Evolutionary conservation across 2,113 vertebrate genomes (phyloP), one percentile per base, ranked within the genome.

Genomic region (Astur gentilis): DNA sequence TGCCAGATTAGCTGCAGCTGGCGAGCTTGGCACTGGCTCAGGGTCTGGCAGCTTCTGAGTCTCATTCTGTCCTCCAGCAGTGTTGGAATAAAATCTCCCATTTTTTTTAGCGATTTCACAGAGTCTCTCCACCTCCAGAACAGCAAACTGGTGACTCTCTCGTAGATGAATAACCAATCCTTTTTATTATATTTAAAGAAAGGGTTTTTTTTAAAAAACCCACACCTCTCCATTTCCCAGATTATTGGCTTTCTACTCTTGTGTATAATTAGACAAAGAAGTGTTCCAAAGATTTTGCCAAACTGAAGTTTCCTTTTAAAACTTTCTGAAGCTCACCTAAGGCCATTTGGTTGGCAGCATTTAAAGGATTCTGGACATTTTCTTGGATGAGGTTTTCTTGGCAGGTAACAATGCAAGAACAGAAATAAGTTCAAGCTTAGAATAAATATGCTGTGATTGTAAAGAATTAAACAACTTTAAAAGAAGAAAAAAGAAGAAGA

Each of bases 351-450:
- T 76, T 97, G 95, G 92, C 78, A 92, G 52, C 42, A 57, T 29
- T 73, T 67, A 19, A 86, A 91, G 42, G 40, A 29, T 83, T 84
- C 60, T 69, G 52, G 34, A 90, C 76, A 5, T 91, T 85, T 91
- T 55, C 73, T 94, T 93, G 88, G 79, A 67, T 90, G 73, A 61
- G 52, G 10, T 82, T 92, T 92, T 80, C 71, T 90, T 95, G 91
- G 89, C 93, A 83, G 79, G 42, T 92, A 62, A 57, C 34, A 84
- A 21, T 44, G 44, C 38, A 72, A 81, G 50, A 73, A 25, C 54
- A 87, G 70, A 34, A 73, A 3, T 34, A 40, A 94, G 40, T 12
- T 34, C 75, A 54, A 86, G 20, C 31, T 93, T 73, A 50, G 71
- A 91, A 83, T 61, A 89, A 85, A 82, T 77, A 71, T 29, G 65